Evolutionary conservation across 2,888 invertebrate genomes (phyloP).

Genomic region (Mythimna vitellina): DNA sequence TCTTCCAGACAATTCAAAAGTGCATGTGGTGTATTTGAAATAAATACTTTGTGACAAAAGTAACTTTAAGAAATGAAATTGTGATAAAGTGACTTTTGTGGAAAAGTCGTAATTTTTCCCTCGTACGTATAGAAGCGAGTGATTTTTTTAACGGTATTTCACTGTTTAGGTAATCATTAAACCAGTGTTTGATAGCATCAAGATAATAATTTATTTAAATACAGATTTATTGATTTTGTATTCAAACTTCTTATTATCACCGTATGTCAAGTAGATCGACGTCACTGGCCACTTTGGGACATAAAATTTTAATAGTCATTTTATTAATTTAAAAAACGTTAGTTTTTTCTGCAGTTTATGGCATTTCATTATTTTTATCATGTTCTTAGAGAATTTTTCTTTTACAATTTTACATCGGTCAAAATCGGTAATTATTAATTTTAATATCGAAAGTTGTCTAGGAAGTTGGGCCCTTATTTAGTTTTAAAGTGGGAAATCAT

Average conservation of each 20-base stretch:
- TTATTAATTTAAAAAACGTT: background rate
- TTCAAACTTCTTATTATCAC: constrained; percentile 12
- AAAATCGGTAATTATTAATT: background rate
- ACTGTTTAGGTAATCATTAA: background rate
- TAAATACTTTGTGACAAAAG: too few species aligned
- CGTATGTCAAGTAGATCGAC: background rate
- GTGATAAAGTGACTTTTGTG: background rate
- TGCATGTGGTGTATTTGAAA: too few species aligned
- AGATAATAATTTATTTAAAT: background rate
- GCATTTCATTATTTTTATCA: background rate
- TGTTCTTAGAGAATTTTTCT: background rate
- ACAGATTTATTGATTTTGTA: background rate
- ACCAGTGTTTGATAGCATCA: background rate
- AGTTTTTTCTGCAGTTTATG: background rate
- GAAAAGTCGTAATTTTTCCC: background rate
- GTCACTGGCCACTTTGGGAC: background rate
- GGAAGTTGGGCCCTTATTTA: background rate
- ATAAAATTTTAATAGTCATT: background rate
- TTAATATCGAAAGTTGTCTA: background rate
- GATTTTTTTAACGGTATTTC: background rate
- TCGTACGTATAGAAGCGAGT: too few species aligned
- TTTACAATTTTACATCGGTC: too few species aligned
- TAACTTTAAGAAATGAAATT: too few species aligned
- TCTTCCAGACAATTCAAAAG: too few species aligned
- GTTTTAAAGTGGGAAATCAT: too few species aligned